Evolutionary conservation across 2,888 invertebrate species (phyloP).

Genomic region (Yponomeuta plumbellus): DNA sequence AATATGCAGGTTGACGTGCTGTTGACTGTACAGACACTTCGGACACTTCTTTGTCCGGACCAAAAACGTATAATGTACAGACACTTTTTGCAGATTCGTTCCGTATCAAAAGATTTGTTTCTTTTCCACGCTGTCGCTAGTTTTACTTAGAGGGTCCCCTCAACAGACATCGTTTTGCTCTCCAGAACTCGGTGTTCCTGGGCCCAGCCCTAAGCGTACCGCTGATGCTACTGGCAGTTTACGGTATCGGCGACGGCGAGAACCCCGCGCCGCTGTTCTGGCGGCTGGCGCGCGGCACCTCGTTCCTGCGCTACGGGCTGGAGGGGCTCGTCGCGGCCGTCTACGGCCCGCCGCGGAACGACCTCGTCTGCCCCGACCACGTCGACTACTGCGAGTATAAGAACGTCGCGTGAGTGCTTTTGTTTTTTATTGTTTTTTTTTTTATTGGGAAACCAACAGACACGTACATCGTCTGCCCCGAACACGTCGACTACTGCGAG

Average conservation of each 20-base stretch:
- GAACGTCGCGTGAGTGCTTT: slow-evolving; percentile 74
- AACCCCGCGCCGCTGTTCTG: slow-evolving; percentile 83
- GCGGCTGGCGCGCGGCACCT: slow-evolving; percentile 86
- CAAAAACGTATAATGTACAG: too few relatives aligned
- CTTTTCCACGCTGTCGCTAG: too few relatives aligned
- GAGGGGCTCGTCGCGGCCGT: slow-evolving; percentile 88
- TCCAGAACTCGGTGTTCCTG: slow-evolving; percentile 90
- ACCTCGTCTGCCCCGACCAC: slow-evolving; percentile 83
- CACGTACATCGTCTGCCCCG: slow-evolving; percentile 86
- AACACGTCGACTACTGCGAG: slow-evolving; percentile 83
- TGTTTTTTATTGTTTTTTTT: too few relatives aligned
- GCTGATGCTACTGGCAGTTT: slow-evolving; percentile 89
- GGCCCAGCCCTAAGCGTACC: slow-evolving; percentile 93
- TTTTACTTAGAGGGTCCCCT: too few relatives aligned
- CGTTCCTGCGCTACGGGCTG: slow-evolving; percentile 87
- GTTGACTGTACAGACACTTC: too few relatives aligned
- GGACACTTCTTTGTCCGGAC: too few relatives aligned
- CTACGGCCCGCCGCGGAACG: slow-evolving; percentile 84
- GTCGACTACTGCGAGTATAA: slow-evolving; percentile 86
- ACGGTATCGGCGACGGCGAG: slow-evolving; percentile 90
- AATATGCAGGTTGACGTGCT: too few relatives aligned
- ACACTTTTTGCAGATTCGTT: too few relatives aligned
- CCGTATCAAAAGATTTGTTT: too few relatives aligned
- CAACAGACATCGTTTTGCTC: too few relatives aligned
- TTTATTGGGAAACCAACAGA: too few relatives aligned